These are phyloP conservation scores for Lepidocyrtoides sp. DNA, from an alignment of 2,888 invertebrate genomes.

Conservation along the genomic window DNA sequence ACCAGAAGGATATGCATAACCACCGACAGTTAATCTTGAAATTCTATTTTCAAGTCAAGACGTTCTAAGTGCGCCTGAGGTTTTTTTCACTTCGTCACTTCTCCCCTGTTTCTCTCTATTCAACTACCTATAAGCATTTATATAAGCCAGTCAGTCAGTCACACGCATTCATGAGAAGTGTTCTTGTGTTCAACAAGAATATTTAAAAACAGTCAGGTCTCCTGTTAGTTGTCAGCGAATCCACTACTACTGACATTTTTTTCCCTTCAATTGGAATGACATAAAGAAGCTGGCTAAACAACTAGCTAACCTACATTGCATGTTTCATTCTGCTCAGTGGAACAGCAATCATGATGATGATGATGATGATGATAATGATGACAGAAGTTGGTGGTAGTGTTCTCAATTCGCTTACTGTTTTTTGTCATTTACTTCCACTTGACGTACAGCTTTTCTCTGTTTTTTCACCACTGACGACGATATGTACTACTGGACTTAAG, in stretches of 20 bases:
- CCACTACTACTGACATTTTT: conserved; percentile 3
- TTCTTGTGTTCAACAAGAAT: not conserved
- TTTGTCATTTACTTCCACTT: conserved; percentile 39
- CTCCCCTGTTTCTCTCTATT: no score
- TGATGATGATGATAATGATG: no score
- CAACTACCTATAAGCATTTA: no score
- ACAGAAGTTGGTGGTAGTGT: no score
- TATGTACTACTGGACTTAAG: not conserved
- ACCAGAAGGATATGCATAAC: no score
- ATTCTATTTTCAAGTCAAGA: conserved; percentile 28
- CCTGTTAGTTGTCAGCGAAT: conserved; percentile 53
- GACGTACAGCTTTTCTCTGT: conserved; percentile 7
- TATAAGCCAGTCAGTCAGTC: not conserved
- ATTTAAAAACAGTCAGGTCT: conserved; percentile 23
- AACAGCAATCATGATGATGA: no score
- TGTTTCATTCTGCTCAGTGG: not conserved
- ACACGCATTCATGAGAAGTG: not conserved
- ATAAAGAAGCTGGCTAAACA: not conserved
- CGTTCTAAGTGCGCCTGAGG: conserved; percentile 67
- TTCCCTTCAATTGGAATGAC: not conserved
- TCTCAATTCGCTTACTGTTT: conserved; percentile 24
- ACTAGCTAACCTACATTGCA: conserved; percentile 11
- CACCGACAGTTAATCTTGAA: not conserved
- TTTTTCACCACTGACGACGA: not conserved
- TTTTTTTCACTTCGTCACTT: conserved; percentile 21